Evolutionary conservation across 2,113 vertebrate genomes (phyloP), one percentile per base, ranked within the genome.

Genomic region (Struthidea cinerea): DNA sequence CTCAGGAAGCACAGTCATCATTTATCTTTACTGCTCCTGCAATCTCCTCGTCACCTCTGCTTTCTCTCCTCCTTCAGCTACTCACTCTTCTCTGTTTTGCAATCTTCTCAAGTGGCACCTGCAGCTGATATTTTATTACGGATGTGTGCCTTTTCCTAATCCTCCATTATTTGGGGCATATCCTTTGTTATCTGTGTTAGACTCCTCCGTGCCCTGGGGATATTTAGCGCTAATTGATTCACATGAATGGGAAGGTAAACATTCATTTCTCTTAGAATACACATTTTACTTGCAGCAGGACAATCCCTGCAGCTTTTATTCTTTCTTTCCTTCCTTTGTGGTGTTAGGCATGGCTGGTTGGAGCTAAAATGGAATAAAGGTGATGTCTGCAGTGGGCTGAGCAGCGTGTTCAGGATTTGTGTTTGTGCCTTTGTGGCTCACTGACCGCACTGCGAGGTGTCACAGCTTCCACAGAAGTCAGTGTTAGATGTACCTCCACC

Each of bases 1-100:
- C 87, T 84, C 60, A 53, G 76, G 93, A 96, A 97, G 88, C 47
- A 41, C 8, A 13, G 84, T 93, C 87, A 91, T 89, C 87, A 96
- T 97, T 95, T 93, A 96, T 95, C 96, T 97, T 91, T 75, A 94
- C 86, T 88, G 85, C 90, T 81, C 4, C 46, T 63, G 74, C 92
- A 92, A 50, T 91, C 83, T 95, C 91, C 76, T 70, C 6, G 0
- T 88, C 92, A 75, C 90, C 82, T 95, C 96, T 95, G 77, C 90
- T 96, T 97, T 50, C 89, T 84, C 69, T 41, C 46, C 70, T 89
- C 57, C 50, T 83, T 61, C 78, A 46, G 28, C 69, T 88, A 52
- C 84, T 93, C 59, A 53, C 41, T 39, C 64, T 53, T 70, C 94
- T 63, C 76, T 74, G 55, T 42, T 93, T 92, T 79, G 87, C 84